These are phyloP conservation scores for Chesias legatella DNA, from an alignment of 2,888 invertebrate species.

Conservation along the genomic window DNA sequence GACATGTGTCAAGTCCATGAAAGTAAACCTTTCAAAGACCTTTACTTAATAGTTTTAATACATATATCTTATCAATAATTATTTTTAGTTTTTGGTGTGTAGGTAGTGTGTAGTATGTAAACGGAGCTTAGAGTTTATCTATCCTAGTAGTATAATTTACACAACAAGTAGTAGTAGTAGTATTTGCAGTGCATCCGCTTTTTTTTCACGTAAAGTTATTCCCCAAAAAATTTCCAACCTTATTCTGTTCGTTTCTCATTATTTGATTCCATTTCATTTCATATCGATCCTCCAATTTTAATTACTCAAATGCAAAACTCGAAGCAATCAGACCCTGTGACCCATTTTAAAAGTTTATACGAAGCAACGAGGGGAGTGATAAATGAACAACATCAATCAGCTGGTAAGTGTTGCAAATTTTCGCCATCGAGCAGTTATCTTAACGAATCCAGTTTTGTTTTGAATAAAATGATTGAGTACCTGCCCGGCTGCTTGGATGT, in stretches of 20 bases:
- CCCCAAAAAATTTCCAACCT: too few species aligned
- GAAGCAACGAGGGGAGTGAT: slow-evolving; percentile 73
- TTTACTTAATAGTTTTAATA: too few species aligned
- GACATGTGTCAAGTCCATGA: too few species aligned
- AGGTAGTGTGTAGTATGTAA: too few species aligned
- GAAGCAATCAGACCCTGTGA: slow-evolving; percentile 74
- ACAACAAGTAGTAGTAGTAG: too few species aligned
- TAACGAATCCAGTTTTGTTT: slow-evolving; percentile 53
- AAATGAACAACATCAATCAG: slow-evolving; percentile 78
- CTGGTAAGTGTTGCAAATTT: slow-evolving; percentile 76
- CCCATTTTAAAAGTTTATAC: slow-evolving; percentile 76
- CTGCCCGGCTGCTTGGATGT: slow-evolving; percentile 3
- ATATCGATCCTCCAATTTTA: slow-evolving; percentile 69
- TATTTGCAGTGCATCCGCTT: too few species aligned
- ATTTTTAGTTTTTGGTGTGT: too few species aligned
- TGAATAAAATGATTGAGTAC: slow-evolving; percentile 48
- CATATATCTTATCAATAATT: too few species aligned
- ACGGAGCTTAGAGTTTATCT: too few species aligned
- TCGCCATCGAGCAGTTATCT: slow-evolving; percentile 56
- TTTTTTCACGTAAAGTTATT: too few species aligned
- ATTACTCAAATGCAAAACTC: slow-evolving; percentile 63
- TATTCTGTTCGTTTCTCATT: not conserved
- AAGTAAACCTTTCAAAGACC: too few species aligned
- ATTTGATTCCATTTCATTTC: slow-evolving; percentile 1
- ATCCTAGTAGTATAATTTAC: too few species aligned